Percentiles rank a stretch among this genome's conserved stretches.
Evolutionary conservation across 1,140 invertebrate species (phyloP).

Genomic region (Batillaria attramentaria): DNA sequence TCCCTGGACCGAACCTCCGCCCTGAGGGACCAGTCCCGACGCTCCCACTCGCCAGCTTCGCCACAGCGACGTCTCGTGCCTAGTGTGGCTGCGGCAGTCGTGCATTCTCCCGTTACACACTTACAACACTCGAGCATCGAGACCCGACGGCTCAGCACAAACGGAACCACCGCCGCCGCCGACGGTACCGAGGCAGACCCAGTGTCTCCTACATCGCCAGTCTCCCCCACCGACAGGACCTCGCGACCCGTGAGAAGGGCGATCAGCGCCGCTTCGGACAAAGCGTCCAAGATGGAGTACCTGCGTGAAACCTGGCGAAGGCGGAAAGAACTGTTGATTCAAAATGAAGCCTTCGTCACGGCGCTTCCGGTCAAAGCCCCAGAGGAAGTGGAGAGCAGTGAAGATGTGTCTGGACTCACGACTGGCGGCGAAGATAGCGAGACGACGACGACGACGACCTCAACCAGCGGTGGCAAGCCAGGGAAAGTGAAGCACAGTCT

Average conservation of each 20-base stretch:
- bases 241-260: slow-evolving; percentile 29
- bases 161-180: too few relatives aligned
- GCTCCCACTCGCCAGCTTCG: background rate
- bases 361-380: background rate
- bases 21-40: background rate
- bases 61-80: background rate
- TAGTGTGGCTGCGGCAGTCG: background rate
- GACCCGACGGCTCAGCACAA: background rate
- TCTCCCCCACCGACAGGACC: background rate
- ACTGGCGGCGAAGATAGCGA: background rate
- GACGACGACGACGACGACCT: background rate
- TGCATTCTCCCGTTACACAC: background rate
- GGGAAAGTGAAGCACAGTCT: slow-evolving; percentile 11
- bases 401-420: background rate
- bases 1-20: slow-evolving; percentile 18
- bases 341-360: slow-evolving; percentile 39
- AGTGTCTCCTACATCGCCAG: background rate
- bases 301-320: slow-evolving; percentile 44
- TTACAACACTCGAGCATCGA: background rate
- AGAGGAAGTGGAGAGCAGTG: background rate
- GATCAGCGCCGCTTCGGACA: slow-evolving; percentile 34
- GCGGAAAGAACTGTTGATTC: slow-evolving; percentile 44
- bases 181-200: background rate
- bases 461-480: background rate
- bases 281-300: slow-evolving; percentile 36